Evolutionary conservation across 2,888 invertebrate genomes (phyloP).

Genomic region (Hololepta plana): DNA sequence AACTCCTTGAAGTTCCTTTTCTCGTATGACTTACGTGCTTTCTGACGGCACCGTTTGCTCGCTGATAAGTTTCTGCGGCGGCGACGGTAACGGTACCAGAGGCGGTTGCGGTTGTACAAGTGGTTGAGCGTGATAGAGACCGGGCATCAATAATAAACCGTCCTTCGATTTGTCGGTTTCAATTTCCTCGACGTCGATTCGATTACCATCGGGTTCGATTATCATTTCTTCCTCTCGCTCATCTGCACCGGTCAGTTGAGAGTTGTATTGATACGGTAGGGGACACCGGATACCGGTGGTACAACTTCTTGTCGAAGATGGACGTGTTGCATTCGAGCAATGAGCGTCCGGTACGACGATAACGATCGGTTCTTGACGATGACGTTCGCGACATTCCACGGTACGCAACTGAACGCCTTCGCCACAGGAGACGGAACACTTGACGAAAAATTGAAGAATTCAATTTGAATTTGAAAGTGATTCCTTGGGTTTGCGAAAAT

Average conservation of each 20-base stretch:
- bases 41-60: conserved; percentile 56
- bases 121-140: conserved; percentile 44
- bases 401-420: conserved; percentile 68
- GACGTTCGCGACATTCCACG: conserved; percentile 61
- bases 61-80: conserved; percentile 50
- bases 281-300: conserved; percentile 57
- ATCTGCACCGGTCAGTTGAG: background rate
- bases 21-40: conserved; percentile 68
- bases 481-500: background rate
- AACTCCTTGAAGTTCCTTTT: too few species aligned
- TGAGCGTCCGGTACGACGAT: conserved; percentile 44
- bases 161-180: too few species aligned
- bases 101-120: conserved; percentile 46
- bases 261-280: conserved; percentile 11
- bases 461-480: conserved; percentile 3
- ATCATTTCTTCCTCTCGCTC: conserved; percentile 4
- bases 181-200: too few species aligned
- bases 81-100: conserved; percentile 40
- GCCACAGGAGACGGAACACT: conserved; percentile 90
- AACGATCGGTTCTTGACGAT: conserved; percentile 32
- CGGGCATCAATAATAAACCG: too few species aligned
- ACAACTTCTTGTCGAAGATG: conserved; percentile 54
- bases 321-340: conserved; percentile 52
- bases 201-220: conserved; percentile 1
- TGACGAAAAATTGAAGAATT: conserved; percentile 22